Conservation (phyloP, 64 coral and sea anemone genomes). For the Cladopsammia gracilis region DNA sequence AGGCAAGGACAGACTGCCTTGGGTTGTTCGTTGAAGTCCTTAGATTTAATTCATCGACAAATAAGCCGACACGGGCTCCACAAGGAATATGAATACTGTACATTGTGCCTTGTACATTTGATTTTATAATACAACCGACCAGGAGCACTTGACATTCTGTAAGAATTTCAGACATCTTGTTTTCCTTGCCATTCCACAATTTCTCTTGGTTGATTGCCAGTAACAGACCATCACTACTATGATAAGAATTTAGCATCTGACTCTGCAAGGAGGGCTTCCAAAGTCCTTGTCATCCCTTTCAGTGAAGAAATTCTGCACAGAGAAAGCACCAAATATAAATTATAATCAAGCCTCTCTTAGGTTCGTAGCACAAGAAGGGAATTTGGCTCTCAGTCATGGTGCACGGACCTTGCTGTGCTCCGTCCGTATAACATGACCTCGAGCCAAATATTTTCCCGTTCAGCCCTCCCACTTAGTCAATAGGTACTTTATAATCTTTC, state of each 20-base stretch:
- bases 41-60: neutral
- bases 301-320: conserved; percentile 67
- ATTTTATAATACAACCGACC: neutral
- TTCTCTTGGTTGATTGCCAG: neutral
- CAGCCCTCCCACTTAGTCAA: too few species aligned
- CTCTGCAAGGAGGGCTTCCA: conserved; percentile 69
- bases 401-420: too few species aligned
- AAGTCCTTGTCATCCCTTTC: conserved; percentile 75
- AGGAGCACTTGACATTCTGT: neutral
- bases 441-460: too few species aligned
- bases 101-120: neutral
- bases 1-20: neutral
- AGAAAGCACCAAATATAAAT: neutral
- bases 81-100: neutral
- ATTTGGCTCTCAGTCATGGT: too few species aligned
- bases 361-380: too few species aligned
- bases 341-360: too few species aligned
- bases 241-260: conserved; percentile 70
- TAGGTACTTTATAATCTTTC: neutral
- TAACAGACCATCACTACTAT: neutral
- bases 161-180: neutral
- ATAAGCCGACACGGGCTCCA: neutral
- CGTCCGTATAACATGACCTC: too few species aligned
- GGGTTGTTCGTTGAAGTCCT: neutral
- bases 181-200: neutral